These are phyloP conservation scores for Sclerurus mexicanus DNA, from an alignment of 2,113 vertebrate genomes.

Conservation along the genomic window DNA sequence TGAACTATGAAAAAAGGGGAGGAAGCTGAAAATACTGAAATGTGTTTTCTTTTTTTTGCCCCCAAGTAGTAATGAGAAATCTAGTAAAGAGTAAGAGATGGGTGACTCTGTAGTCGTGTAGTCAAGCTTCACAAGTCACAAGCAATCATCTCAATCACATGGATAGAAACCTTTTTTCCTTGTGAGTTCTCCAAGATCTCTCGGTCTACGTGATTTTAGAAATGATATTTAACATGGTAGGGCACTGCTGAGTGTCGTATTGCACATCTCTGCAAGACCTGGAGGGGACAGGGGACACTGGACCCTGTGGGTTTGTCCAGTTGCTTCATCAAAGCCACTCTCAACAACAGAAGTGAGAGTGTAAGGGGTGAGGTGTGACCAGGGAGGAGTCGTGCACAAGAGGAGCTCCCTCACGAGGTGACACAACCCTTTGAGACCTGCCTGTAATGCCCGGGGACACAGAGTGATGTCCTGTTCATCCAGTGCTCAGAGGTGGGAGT, in stretches of 20 bases:
- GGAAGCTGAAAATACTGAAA: background rate
- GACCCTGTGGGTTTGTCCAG: no score
- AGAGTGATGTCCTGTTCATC: fast-evolving
- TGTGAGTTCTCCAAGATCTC: background rate
- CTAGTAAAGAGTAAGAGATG: background rate
- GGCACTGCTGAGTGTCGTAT: background rate
- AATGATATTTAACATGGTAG: background rate
- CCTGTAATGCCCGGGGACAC: fast-evolving
- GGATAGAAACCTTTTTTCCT: background rate
- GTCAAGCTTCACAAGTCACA: background rate
- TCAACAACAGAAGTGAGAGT: fast-evolving
- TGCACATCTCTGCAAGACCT: fast-evolving
- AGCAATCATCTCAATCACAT: background rate
- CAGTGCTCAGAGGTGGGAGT: background rate
- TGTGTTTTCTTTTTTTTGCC: background rate
- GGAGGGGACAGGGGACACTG: background rate
- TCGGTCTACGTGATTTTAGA: background rate
- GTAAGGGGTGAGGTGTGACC: fast-evolving
- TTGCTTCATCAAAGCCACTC: background rate
- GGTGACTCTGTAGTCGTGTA: background rate
- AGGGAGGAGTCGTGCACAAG: fast-evolving
- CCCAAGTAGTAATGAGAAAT: background rate
- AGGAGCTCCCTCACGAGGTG: background rate
- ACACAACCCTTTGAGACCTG: background rate
- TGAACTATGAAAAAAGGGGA: background rate